Evolutionary conservation across 1,140 invertebrate genomes (phyloP).

Genomic region (Stegodyphus mimosarum): DNA sequence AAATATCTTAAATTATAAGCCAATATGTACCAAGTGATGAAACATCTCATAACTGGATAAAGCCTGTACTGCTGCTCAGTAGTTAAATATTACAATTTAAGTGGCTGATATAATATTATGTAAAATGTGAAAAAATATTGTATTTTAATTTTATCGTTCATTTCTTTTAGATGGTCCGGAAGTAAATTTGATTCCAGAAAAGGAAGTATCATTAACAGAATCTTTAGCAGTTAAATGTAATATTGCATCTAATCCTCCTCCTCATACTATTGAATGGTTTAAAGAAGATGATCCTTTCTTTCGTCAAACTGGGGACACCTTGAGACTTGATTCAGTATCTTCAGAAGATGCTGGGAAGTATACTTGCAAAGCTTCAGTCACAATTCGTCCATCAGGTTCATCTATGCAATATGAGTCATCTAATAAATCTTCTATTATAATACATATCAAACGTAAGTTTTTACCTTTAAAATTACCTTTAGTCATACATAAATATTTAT

Average conservation of each 20-base stretch:
- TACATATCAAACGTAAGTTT: conserved; percentile 77
- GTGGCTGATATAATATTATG: background rate
- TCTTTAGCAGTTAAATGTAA: conserved; percentile 85
- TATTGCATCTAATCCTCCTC: conserved; percentile 82
- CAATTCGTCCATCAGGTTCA: conserved; percentile 77
- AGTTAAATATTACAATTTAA: background rate
- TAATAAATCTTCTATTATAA: conserved; percentile 79
- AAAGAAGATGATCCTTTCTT: conserved; percentile 86
- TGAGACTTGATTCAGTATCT: conserved; percentile 79
- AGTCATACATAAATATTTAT: no score
- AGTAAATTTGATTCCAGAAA: conserved; percentile 70
- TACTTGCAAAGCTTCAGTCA: conserved; percentile 84
- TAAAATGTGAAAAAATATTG: background rate
- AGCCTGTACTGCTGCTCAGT: background rate
- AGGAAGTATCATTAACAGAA: conserved; percentile 85
- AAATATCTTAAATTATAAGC: no score
- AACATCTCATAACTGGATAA: no score
- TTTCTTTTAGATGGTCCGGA: conserved; percentile 75
- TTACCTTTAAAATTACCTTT: no score
- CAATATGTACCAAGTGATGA: no score
- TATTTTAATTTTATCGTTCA: background rate
- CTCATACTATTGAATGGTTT: conserved; percentile 83
- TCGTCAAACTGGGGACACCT: conserved; percentile 80
- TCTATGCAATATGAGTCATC: conserved; percentile 73
- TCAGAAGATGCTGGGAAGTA: conserved; percentile 88